Evolutionary conservation across 2,797 vertebrate genomes (phyloP), one percentile per base, ranked within the genome.

Genomic region (Crenuchus spilurus): DNA sequence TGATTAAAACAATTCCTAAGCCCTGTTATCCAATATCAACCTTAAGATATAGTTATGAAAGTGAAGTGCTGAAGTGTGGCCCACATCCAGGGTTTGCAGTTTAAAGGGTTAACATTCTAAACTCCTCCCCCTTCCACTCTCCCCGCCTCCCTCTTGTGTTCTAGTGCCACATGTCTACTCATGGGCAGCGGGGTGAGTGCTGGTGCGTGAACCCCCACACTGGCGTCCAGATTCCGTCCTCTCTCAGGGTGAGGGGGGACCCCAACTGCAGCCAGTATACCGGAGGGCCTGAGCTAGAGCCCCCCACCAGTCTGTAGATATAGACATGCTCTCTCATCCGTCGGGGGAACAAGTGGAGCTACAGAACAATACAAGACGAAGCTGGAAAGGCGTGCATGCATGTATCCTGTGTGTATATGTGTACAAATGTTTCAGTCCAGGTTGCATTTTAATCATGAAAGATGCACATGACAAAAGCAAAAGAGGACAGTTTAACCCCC

Each of bases 101-200:
- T 24, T 52, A 52, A 28, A 13, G 49, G 49, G 22, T 30, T 30
- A 28, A 63, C 76, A 75, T 24, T 68, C 46, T 71, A 74, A 70
- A 75, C 71, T 46, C 6, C 70, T 22, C 57, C 60, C 57, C 62
- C 18, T 2, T 31, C 39, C 22, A 26, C 62, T 42, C 24, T 51
- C 57, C 57, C 78, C 65, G 48, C 54, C 73, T 81, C 52, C 74
- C 18, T 82, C 78, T 85, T 85, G 79, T 90, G 57, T 82, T 79
- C 55, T 88, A 98, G 97, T 98, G 97, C 90, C 96, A 98, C 94
- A 98, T 98, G 92, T 97, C 96, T 7, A 93, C 94, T 88, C 96
- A 97, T 0, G 96, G 97, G 82, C 96, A 98, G 88, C 92, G 96
- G 30, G 97, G 97, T 0, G 96, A 98, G 88, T 98, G 96, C 85